A percentile compares a stretch with the other conserved stretches of the same genome.
Conservation (phyloP, 2,888 invertebrate genomes). For the Phalera bucephala region DNA sequence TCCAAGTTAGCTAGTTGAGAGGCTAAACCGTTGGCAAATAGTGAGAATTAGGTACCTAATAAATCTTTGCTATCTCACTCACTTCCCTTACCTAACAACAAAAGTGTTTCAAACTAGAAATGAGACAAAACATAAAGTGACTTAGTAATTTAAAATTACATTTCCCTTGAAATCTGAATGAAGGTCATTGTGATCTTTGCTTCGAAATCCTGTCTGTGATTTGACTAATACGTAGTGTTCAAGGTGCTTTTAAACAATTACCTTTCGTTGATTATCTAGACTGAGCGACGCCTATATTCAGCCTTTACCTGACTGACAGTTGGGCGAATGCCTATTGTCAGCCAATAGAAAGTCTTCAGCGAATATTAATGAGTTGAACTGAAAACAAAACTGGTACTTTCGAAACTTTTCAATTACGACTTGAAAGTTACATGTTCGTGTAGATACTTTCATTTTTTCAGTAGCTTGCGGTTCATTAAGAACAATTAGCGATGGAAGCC, state of each 20-base stretch:
- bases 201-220: background rate
- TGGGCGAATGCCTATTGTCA: constrained; percentile 21
- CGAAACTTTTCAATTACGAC: constrained; percentile 10
- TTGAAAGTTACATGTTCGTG: background rate
- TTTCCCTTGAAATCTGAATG: no score
- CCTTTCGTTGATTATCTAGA: constrained; percentile 9
- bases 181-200: background rate
- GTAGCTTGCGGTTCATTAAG: background rate
- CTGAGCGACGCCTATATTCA: constrained; percentile 16
- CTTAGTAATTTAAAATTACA: no score
- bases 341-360: constrained; percentile 22
- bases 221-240: background rate
- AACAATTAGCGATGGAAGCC: background rate
- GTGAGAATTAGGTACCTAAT: no score
- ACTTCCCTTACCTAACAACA: no score
- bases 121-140: no score
- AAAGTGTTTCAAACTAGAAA: no score
- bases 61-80: no score
- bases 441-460: background rate
- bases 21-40: no score
- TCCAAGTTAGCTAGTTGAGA: no score
- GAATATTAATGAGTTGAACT: constrained; percentile 26
- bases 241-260: background rate
- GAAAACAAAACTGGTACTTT: constrained; percentile 28
- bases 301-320: constrained; percentile 20